phyloP scores from a whole-genome alignment of 1,140 invertebrate species.

The Zaprionus davidi region DNA sequence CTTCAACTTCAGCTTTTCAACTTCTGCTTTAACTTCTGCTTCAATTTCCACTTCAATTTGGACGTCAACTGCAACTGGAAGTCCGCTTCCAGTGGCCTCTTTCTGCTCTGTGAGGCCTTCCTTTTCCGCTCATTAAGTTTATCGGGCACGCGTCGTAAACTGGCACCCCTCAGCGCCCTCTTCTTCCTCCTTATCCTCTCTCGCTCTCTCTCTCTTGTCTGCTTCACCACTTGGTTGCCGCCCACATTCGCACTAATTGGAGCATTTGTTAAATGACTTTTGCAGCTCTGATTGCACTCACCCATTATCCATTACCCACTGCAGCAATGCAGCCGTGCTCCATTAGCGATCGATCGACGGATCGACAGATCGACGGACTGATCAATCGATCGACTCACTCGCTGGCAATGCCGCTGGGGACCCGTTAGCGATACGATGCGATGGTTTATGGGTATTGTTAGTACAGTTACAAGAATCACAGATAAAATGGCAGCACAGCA shows the following conservation, averaged over 20 bases:
- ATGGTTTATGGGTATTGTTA: conserved; percentile 9
- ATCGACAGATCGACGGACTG: conserved; percentile 6
- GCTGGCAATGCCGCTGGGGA: background rate
- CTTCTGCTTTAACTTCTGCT: background rate
- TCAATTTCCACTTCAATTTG: background rate
- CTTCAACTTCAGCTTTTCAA: background rate
- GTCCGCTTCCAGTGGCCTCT: background rate
- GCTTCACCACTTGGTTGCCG: background rate
- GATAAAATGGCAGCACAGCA: background rate
- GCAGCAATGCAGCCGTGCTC: conserved; percentile 17
- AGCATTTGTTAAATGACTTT: conserved; percentile 61
- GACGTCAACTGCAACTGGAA: background rate
- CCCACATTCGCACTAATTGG: conserved; percentile 56
- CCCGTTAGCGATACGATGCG: background rate
- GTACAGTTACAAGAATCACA: background rate
- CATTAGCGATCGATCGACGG: conserved; percentile 26
- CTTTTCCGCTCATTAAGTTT: conserved; percentile 38
- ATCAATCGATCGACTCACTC: conserved; percentile 7
- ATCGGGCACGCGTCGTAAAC: conserved; percentile 36
- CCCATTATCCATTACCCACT: conserved; percentile 18
- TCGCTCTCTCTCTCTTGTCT: background rate
- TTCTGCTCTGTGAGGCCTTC: conserved; percentile 15
- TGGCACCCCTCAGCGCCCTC: background rate
- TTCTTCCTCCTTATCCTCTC: background rate
- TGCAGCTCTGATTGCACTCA: conserved; percentile 33